Evolutionary conservation across 2,888 invertebrate genomes (phyloP).

Genomic region (Julus scanicus): DNA sequence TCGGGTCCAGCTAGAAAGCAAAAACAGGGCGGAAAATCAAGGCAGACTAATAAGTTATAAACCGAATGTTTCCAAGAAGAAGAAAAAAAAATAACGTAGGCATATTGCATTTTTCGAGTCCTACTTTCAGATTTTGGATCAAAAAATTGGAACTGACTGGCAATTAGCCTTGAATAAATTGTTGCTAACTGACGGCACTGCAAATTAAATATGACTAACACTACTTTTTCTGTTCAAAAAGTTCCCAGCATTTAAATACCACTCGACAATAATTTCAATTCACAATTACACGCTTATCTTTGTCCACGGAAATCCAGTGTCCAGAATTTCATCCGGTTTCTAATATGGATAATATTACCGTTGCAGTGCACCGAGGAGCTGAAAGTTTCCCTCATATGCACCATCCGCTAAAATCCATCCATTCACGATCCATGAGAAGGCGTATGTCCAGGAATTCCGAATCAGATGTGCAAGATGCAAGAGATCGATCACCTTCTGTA

Average conservation of each 20-base stretch:
- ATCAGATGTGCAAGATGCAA: constrained; percentile 52
- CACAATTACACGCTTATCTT: neutral
- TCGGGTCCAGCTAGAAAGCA: neutral
- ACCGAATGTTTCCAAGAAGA: neutral
- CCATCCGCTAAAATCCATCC: constrained; percentile 72
- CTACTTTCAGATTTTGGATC: constrained; percentile 27
- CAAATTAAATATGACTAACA: constrained; percentile 26
- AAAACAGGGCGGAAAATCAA: constrained; percentile 33
- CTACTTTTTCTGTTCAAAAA: neutral
- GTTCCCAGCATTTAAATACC: constrained; percentile 2
- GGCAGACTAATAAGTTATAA: neutral
- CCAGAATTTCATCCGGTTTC: neutral
- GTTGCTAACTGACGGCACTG: constrained; percentile 11
- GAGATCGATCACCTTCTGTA: neutral
- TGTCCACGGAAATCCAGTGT: neutral
- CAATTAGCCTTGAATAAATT: neutral
- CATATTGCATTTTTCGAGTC: constrained; percentile 11
- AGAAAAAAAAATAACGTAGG: neutral
- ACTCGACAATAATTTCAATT: neutral
- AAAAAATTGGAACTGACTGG: constrained; percentile 14
- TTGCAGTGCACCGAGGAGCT: constrained; percentile 72
- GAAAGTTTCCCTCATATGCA: constrained; percentile 75
- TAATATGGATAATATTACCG: neutral
- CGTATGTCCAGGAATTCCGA: constrained; percentile 56
- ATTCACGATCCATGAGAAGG: constrained; percentile 71